A percentile compares a stretch with the other conserved stretches of the same genome.
Conservation (phyloP, 1,140 invertebrate species). For the Diabrotica virgifera region DNA sequence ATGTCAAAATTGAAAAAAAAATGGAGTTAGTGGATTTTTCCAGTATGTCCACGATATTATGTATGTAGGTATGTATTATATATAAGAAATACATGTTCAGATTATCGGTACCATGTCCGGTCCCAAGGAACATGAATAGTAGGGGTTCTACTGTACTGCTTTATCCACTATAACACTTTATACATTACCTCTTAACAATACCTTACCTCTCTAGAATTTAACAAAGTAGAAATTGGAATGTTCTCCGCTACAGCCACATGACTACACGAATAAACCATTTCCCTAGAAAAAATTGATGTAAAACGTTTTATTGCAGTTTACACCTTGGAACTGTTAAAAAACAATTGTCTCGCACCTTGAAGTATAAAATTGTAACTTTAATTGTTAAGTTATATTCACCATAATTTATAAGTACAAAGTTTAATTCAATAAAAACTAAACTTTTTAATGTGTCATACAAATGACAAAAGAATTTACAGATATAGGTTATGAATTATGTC, state of each 20-base stretch:
- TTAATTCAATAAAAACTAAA: background rate
- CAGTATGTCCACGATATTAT: too few relatives aligned
- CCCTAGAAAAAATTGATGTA: slow-evolving; percentile 13
- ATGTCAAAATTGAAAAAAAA: too few relatives aligned
- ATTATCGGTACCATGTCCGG: too few relatives aligned
- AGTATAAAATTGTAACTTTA: background rate
- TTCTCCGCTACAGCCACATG: slow-evolving; percentile 29
- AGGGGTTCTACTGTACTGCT: too few relatives aligned
- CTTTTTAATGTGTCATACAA: slow-evolving; percentile 1
- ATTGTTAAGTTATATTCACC: slow-evolving; percentile 3
- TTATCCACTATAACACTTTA: slow-evolving; percentile 4
- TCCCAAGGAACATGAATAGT: too few relatives aligned
- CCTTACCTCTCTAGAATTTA: slow-evolving; percentile 37
- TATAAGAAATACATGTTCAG: too few relatives aligned
- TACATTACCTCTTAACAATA: background rate
- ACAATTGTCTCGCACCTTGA: background rate
- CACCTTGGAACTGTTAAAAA: background rate
- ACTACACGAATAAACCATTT: slow-evolving; percentile 28
- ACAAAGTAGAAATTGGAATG: slow-evolving; percentile 36
- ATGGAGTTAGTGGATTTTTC: too few relatives aligned
- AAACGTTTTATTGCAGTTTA: background rate
- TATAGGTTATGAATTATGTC: background rate
- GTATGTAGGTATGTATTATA: too few relatives aligned
- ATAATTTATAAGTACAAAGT: background rate
- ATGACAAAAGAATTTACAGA: background rate